Evolutionary conservation across 2,888 invertebrate species (phyloP).

Genomic region (Ectemnius lituratus): DNA sequence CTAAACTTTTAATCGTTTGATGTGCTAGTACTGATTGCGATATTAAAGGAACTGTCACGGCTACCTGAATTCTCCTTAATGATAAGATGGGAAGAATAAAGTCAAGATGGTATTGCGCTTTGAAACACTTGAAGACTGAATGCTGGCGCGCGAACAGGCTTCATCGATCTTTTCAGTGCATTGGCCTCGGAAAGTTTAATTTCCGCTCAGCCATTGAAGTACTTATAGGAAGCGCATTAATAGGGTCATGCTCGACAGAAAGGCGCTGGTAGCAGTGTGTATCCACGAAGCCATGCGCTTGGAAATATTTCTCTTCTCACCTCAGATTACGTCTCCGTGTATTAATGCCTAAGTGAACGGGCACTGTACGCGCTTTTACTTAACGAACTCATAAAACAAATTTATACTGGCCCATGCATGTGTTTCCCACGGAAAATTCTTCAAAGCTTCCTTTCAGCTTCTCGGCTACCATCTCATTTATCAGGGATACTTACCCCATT

Average conservation of each 20-base stretch:
- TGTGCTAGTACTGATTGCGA: no score
- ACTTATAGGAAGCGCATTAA: constrained; percentile 1
- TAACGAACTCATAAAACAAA: background rate
- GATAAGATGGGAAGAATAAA: no score
- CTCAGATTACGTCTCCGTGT: background rate
- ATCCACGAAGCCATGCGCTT: background rate
- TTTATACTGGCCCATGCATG: background rate
- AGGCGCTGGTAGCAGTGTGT: background rate
- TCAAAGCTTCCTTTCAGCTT: no score
- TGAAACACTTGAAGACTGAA: background rate
- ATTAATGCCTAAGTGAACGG: background rate
- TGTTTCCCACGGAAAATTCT: background rate
- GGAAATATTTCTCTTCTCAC: background rate
- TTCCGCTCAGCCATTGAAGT: background rate
- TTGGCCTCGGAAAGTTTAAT: constrained; percentile 2
- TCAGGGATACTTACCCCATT: no score
- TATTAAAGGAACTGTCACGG: no score
- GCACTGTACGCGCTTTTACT: background rate
- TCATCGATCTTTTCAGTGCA: background rate
- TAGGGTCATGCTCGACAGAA: background rate
- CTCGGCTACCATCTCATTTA: no score
- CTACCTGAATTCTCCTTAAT: no score
- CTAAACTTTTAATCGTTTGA: no score
- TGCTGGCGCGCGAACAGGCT: background rate
- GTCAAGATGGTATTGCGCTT: background rate